phyloP scores from a whole-genome alignment of 2,113 vertebrate genomes.

The Pachypanchax playfairii region DNA sequence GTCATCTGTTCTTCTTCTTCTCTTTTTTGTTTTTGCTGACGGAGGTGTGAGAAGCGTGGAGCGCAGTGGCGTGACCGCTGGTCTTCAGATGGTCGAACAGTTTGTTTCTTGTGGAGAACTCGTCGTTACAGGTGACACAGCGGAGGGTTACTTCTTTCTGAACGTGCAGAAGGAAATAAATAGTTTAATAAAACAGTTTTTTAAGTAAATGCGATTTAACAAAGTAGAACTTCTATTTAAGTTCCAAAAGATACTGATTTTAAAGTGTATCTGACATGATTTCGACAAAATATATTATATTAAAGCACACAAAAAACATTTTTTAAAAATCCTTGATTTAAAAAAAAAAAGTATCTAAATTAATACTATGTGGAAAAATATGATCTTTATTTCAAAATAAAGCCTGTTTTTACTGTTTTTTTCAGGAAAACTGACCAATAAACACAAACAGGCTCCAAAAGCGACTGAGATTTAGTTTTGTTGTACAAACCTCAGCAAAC shows the following conservation, averaged over 20 bases:
- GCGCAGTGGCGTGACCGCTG: conserved; percentile 86
- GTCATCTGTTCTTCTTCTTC: conserved; percentile 86
- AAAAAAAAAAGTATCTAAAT: too few relatives aligned
- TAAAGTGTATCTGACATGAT: too few relatives aligned
- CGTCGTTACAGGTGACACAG: conserved; percentile 86
- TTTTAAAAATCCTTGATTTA: too few relatives aligned
- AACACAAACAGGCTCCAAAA: not conserved
- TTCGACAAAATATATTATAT: too few relatives aligned
- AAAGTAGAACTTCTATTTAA: too few relatives aligned
- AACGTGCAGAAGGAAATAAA: not conserved
- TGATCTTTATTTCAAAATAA: too few relatives aligned
- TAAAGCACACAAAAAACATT: too few relatives aligned
- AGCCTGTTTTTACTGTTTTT: too few relatives aligned
- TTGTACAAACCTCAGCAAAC: conserved; percentile 71
- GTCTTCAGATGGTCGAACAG: conserved; percentile 93
- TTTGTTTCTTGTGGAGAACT: conserved; percentile 93
- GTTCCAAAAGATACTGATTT: too few relatives aligned
- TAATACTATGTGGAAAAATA: too few relatives aligned
- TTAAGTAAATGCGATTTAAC: too few relatives aligned
- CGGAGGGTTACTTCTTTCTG: conserved; percentile 81
- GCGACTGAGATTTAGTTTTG: not conserved
- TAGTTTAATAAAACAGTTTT: not conserved
- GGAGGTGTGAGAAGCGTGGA: conserved; percentile 49
- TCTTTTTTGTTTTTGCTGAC: conserved; percentile 85
- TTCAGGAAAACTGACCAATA: too few relatives aligned